Conservation (phyloP, 2,888 invertebrate genomes). For the Corbicula japonica region DNA sequence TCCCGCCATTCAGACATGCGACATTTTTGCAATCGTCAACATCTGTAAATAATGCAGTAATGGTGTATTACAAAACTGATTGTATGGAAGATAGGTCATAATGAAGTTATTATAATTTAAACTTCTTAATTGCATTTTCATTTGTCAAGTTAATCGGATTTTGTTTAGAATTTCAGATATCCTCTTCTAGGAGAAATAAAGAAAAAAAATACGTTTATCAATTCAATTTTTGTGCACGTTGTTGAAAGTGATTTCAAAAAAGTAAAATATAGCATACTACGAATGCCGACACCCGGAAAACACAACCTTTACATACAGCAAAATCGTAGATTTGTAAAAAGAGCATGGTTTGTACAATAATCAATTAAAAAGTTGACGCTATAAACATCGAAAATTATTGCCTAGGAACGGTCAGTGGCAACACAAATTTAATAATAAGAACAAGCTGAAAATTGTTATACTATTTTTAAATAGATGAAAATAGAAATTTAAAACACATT, state of each 20-base stretch:
- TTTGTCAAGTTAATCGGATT: neutral
- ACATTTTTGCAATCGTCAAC: slow-evolving; percentile 36
- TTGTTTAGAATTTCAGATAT: neutral
- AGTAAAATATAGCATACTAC: neutral
- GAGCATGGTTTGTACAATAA: neutral
- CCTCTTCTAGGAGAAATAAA: too few species aligned
- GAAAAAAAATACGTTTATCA: too few species aligned
- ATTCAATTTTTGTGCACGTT: too few species aligned
- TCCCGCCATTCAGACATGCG: slow-evolving; percentile 39
- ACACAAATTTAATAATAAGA: neutral
- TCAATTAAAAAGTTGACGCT: neutral
- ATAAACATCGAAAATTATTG: neutral
- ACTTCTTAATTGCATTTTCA: neutral
- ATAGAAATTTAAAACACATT: neutral
- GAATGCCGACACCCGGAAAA: neutral
- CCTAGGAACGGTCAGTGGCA: neutral
- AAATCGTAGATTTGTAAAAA: neutral
- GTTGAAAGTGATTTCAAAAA: too few species aligned
- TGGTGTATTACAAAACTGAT: neutral
- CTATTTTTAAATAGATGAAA: neutral
- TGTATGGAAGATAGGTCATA: neutral
- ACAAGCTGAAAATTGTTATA: neutral
- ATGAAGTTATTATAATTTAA: neutral
- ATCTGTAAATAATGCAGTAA: slow-evolving; percentile 19
- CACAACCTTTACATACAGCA: neutral